Conservation (phyloP, 1,140 invertebrate genomes). For the Caenorhabditis remanei region DNA sequence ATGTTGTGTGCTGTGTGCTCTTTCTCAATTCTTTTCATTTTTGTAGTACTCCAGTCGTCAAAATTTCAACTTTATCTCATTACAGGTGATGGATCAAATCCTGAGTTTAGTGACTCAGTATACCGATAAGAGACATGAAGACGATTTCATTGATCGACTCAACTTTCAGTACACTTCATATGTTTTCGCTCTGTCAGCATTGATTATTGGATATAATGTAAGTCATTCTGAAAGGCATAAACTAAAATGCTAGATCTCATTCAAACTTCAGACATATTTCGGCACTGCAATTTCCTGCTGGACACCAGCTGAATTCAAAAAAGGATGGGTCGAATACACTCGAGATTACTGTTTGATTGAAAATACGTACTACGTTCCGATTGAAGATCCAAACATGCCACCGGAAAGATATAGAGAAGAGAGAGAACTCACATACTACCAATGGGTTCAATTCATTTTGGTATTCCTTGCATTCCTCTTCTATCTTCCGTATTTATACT, state of each 20-base stretch:
- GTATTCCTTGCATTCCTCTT: slow-evolving; percentile 68
- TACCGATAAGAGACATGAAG: slow-evolving; percentile 48
- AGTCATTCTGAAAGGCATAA: not conserved
- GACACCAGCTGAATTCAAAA: slow-evolving; percentile 61
- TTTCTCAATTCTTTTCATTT: not conserved
- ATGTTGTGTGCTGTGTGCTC: slow-evolving; percentile 3
- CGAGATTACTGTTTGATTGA: slow-evolving; percentile 61
- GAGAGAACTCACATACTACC: slow-evolving; percentile 59
- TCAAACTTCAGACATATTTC: slow-evolving; percentile 57
- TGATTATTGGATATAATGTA: slow-evolving; percentile 62
- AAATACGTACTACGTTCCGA: slow-evolving; percentile 63
- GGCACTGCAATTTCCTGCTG: slow-evolving; percentile 58
- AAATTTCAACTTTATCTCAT: not conserved
- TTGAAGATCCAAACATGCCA: slow-evolving; percentile 60
- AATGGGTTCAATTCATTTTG: slow-evolving; percentile 69
- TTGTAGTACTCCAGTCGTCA: not conserved
- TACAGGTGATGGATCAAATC: slow-evolving; percentile 29
- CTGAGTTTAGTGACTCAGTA: slow-evolving; percentile 8
- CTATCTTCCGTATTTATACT: slow-evolving; percentile 67
- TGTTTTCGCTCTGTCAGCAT: slow-evolving; percentile 58
- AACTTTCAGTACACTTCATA: slow-evolving; percentile 61
- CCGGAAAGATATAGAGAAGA: slow-evolving; percentile 26
- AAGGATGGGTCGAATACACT: slow-evolving; percentile 59
- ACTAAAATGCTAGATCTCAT: too few species aligned
- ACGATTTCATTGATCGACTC: slow-evolving; percentile 58